These are phyloP conservation scores for Therioaphis trifolii DNA, from an alignment of 2,888 invertebrate genomes.

Conservation along the genomic window DNA sequence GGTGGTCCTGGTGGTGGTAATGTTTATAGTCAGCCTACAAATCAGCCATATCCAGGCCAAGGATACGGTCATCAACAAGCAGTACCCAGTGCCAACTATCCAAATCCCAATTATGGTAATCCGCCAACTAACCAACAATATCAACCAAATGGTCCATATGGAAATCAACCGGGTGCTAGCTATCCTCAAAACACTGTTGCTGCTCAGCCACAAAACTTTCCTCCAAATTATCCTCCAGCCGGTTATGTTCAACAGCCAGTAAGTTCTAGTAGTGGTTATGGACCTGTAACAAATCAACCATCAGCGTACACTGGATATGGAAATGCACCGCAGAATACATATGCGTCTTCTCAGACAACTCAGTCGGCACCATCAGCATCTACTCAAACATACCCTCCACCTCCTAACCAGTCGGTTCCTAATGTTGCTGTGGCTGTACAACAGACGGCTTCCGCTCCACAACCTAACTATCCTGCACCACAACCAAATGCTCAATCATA, in stretches of 20 bases:
- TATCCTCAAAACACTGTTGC: conserved; percentile 39
- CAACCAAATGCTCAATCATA: conserved; percentile 75
- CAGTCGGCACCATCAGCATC: conserved; percentile 70
- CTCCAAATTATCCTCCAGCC: conserved; percentile 43
- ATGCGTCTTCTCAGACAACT: conserved; percentile 69
- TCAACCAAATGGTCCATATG: conserved; percentile 53
- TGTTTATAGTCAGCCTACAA: conserved; percentile 47
- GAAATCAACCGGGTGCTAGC: conserved; percentile 31
- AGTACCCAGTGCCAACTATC: conserved; percentile 57
- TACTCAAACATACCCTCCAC: conserved; percentile 75
- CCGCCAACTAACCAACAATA: conserved; percentile 33
- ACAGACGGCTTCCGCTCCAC: conserved; percentile 69
- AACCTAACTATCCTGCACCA: conserved; percentile 72
- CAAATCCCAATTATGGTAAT: conserved; percentile 58
- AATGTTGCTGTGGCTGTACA: conserved; percentile 69
- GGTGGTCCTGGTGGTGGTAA: conserved; percentile 51
- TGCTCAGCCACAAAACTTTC: conserved; percentile 51
- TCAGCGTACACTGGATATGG: conserved; percentile 59
- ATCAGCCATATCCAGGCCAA: conserved; percentile 59
- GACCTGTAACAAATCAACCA: conserved; percentile 41
- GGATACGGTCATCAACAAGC: conserved; percentile 62
- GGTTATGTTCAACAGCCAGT: conserved; percentile 43
- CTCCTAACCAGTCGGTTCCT: conserved; percentile 66
- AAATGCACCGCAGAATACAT: conserved; percentile 68
- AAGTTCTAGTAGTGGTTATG: conserved; percentile 47